Evolutionary conservation across 2,888 invertebrate species (phyloP).

Genomic region (Leucophenga maculata): DNA sequence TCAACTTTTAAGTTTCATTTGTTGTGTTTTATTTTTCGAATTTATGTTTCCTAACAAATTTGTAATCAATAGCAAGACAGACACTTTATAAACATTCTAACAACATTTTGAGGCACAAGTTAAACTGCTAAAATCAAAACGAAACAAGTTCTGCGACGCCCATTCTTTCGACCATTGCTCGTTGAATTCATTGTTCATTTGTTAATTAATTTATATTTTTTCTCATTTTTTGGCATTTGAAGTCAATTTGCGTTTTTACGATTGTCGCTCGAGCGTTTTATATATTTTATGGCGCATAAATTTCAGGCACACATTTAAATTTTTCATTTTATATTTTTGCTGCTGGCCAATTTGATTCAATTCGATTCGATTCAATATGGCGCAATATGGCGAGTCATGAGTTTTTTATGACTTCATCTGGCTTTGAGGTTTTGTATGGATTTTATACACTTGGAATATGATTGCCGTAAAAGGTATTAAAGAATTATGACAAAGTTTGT

Average conservation of each 20-base stretch:
- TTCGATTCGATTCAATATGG: neutral
- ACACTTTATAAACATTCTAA: conserved; percentile 3
- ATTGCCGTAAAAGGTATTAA: no score
- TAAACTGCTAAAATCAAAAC: no score
- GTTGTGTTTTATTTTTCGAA: neutral
- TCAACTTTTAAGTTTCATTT: neutral
- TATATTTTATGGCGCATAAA: conserved; percentile 20
- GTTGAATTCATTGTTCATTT: neutral
- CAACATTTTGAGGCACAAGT: no score
- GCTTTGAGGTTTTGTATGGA: neutral
- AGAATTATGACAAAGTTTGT: no score
- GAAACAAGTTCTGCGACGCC: neutral
- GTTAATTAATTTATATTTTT: conserved; percentile 24
- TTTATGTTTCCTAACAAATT: conserved; percentile 19
- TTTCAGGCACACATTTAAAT: neutral
- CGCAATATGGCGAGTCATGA: conserved; percentile 56
- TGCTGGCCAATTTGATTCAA: neutral
- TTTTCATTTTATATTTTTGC: conserved; percentile 6
- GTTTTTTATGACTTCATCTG: conserved; percentile 62
- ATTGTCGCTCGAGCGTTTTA: neutral
- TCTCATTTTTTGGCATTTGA: conserved; percentile 4
- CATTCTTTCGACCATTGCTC: neutral
- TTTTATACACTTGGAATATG: neutral
- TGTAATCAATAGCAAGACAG: conserved; percentile 37
- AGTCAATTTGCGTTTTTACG: conserved; percentile 16